Evolutionary conservation across 37 sponge, comb jelly and placozoan species (phyloP).

Genomic region (Halichondria panicea): DNA sequence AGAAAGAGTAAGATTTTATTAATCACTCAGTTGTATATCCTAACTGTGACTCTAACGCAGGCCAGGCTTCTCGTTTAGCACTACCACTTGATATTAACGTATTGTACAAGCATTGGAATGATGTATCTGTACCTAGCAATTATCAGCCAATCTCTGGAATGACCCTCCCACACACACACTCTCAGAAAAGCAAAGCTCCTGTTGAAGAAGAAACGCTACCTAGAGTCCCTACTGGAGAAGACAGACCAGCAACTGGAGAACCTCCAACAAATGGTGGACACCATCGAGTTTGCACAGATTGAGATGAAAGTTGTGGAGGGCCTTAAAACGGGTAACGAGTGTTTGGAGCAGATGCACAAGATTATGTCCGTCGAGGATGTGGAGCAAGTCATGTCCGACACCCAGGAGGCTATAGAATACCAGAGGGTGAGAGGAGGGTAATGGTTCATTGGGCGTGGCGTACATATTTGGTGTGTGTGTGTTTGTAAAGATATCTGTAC

Average conservation of each 20-base stretch:
- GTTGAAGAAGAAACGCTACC: slow-evolving; percentile 94
- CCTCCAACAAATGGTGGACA: slow-evolving; percentile 90
- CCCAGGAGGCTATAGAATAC: slow-evolving; percentile 95
- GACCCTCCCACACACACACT: neutral
- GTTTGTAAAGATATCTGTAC: no score
- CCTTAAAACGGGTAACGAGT: slow-evolving; percentile 89
- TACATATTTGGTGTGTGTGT: no score
- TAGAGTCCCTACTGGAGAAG: slow-evolving; percentile 87
- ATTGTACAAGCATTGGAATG: no score
- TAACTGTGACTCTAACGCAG: neutral
- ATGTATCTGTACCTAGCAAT: no score
- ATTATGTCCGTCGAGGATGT: slow-evolving; percentile 98
- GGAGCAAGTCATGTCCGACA: slow-evolving; percentile 94
- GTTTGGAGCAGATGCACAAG: slow-evolving; percentile 87
- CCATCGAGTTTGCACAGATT: slow-evolving; percentile 95
- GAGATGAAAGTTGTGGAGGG: slow-evolving; percentile 97
- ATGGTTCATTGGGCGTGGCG: no score
- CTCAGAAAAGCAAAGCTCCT: slow-evolving; percentile 88
- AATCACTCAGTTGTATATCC: neutral
- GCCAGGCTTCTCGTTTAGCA: neutral
- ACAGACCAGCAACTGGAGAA: slow-evolving; percentile 94
- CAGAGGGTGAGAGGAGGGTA: slow-evolving; percentile 70
- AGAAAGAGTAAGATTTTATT: slow-evolving; percentile 81
- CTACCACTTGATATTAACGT: no score
- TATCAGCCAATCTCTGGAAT: neutral